Conservation (phyloP, 2,797 vertebrate species). For the Rhinoraja longicauda region DNA sequence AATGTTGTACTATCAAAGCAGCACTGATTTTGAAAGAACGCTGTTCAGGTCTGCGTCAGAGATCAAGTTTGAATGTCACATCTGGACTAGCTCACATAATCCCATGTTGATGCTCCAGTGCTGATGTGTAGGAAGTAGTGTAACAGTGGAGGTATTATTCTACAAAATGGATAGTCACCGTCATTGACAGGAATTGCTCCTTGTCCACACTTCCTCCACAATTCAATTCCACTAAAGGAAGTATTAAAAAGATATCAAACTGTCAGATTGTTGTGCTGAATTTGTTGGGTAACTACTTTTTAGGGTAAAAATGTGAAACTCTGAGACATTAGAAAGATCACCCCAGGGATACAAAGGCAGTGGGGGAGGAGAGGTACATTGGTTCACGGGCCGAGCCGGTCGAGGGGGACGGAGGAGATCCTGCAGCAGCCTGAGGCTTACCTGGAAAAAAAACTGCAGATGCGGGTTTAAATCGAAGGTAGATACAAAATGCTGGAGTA, state of each 20-base stretch:
- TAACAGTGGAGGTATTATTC: neutral
- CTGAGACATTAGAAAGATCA: neutral
- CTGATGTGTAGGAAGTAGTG: neutral
- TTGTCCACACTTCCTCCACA: neutral
- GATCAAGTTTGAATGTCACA: neutral
- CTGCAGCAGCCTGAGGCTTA: too few species aligned
- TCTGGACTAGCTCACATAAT: neutral
- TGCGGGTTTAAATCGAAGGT: too few species aligned
- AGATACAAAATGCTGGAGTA: too few species aligned
- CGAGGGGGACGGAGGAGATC: too few species aligned
- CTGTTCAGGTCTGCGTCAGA: neutral
- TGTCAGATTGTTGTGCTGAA: neutral
- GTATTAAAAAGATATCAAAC: neutral
- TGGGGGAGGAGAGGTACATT: too few species aligned
- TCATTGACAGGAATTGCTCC: neutral
- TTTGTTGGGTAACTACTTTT: neutral
- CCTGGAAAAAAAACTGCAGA: too few species aligned
- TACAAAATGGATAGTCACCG: neutral
- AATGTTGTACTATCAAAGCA: neutral
- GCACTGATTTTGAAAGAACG: neutral
- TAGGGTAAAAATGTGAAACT: neutral
- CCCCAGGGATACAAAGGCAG: too few species aligned
- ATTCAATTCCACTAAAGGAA: neutral
- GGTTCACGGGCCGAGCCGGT: too few species aligned
- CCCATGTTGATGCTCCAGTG: neutral